Evolutionary conservation across 2,797 vertebrate species (phyloP).

Genomic region (Gadopsis marmoratus): DNA sequence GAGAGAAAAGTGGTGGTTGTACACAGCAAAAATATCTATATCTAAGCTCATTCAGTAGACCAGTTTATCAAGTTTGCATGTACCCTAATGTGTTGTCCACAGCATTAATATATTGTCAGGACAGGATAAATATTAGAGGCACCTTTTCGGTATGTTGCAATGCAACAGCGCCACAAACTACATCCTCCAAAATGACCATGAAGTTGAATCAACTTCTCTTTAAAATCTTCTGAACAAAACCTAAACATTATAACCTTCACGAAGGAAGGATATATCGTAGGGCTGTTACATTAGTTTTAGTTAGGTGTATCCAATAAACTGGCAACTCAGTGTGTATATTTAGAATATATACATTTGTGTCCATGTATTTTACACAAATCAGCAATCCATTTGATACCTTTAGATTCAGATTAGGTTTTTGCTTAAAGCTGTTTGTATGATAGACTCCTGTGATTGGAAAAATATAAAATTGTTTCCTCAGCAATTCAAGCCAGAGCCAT

Average conservation of each 20-base stretch:
- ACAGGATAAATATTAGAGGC: background rate
- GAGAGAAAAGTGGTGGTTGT: conserved; percentile 32
- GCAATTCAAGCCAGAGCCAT: background rate
- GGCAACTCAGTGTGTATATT: background rate
- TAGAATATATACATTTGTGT: background rate
- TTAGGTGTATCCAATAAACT: background rate
- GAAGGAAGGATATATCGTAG: background rate
- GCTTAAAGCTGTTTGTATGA: background rate
- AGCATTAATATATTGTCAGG: background rate
- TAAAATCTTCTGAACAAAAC: background rate
- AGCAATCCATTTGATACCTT: background rate
- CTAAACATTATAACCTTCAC: background rate
- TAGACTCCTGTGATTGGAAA: background rate
- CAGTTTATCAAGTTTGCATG: background rate
- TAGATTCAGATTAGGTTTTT: background rate
- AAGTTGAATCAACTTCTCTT: background rate
- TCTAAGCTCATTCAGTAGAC: background rate
- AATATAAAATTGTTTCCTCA: background rate
- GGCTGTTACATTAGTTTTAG: background rate
- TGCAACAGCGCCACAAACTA: background rate
- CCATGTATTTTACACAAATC: background rate
- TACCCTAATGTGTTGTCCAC: background rate
- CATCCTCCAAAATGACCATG: background rate
- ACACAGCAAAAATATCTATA: conserved; percentile 9
- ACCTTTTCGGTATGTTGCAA: background rate